Conservation (phyloP, 2,888 invertebrate species). For the Lymantria dispar region DNA sequence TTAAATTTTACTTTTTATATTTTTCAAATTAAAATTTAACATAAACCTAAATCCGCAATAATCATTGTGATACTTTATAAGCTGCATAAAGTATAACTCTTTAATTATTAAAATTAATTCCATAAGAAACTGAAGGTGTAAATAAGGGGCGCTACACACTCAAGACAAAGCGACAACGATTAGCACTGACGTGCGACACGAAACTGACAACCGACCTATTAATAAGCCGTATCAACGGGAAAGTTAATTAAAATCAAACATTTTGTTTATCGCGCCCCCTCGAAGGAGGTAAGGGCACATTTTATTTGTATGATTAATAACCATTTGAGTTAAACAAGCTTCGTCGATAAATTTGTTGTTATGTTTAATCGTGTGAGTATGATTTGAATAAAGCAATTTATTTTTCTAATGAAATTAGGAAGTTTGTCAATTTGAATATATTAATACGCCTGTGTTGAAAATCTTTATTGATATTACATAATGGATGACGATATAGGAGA, state of each 20-base stretch:
- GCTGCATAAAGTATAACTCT: neutral
- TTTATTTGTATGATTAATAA: slow-evolving; percentile 49
- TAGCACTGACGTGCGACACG: slow-evolving; percentile 64
- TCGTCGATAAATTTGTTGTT: slow-evolving; percentile 36
- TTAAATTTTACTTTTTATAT: no score
- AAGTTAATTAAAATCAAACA: slow-evolving; percentile 77
- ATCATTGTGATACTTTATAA: no score
- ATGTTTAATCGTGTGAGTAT: slow-evolving; percentile 32
- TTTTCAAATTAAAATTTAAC: no score
- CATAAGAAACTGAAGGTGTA: slow-evolving; percentile 23
- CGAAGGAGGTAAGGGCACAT: slow-evolving; percentile 30
- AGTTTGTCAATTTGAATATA: neutral
- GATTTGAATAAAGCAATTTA: slow-evolving; percentile 22
- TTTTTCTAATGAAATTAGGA: neutral
- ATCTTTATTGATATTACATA: neutral
- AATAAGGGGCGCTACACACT: slow-evolving; percentile 41
- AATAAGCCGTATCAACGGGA: slow-evolving; percentile 53
- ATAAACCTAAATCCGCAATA: no score
- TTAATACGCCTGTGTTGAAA: no score
- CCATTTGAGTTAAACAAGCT: slow-evolving; percentile 39
- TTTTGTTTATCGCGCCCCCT: slow-evolving; percentile 35
- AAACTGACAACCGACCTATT: slow-evolving; percentile 57
- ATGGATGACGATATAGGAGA: no score
- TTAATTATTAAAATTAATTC: slow-evolving; percentile 33
- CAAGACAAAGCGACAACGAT: slow-evolving; percentile 62